Conservation (phyloP, 2,888 invertebrate species). For the Poecilobothrus nobilitatus region DNA sequence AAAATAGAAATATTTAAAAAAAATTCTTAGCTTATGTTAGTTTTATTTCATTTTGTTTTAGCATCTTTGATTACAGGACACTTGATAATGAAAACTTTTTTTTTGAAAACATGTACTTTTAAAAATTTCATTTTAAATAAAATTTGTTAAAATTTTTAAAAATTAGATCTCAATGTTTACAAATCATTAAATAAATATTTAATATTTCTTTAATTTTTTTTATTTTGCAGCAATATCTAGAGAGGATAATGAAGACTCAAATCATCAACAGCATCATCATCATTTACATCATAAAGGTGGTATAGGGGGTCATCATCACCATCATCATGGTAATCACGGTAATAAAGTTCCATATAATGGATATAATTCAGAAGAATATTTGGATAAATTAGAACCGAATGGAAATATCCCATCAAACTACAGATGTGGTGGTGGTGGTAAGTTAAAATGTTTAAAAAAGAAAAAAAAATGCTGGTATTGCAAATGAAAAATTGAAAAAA, state of each 20-base stretch:
- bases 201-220: no score
- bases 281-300: conserved; percentile 28
- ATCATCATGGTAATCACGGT: conserved; percentile 47
- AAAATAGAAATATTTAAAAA: no score
- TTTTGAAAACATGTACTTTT: no score
- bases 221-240: conserved; percentile 73
- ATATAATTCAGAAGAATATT: conserved; percentile 82
- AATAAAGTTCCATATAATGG: conserved; percentile 83
- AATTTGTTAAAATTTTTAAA: no score
- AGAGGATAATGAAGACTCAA: conserved; percentile 71
- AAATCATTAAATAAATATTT: no score
- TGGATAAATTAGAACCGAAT: conserved; percentile 86
- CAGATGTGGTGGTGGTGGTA: conserved; percentile 60
- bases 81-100: no score
- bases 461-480: background rate
- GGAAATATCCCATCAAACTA: conserved; percentile 79
- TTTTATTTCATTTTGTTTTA: no score
- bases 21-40: no score
- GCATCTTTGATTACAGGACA: no score
- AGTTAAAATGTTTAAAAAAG: conserved; percentile 30
- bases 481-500: background rate
- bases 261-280: conserved; percentile 45
- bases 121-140: no score
- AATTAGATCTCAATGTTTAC: no score
- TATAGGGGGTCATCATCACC: conserved; percentile 44